phyloP scores from a whole-genome alignment of 1,140 invertebrate species.

The Psilanteris sp. region DNA sequence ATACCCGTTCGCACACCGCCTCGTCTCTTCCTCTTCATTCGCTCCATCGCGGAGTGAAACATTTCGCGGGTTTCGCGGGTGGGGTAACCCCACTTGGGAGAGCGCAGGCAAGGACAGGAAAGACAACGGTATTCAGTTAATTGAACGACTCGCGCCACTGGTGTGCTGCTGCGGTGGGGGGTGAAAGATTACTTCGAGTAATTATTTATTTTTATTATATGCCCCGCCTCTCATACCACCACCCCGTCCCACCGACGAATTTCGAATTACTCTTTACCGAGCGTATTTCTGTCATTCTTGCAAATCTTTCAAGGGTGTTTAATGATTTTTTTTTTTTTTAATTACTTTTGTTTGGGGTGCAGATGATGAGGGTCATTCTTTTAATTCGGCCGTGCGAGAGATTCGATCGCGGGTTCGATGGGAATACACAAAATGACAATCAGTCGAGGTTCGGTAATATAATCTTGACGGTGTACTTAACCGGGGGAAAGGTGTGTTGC shows the following conservation, averaged over 20 bases:
- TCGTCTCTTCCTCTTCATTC: constrained; percentile 51
- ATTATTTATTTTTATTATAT: constrained; percentile 80
- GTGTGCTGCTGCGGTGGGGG: constrained; percentile 54
- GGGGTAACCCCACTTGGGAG: constrained; percentile 58
- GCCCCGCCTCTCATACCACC: constrained; percentile 67
- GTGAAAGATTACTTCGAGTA: constrained; percentile 75
- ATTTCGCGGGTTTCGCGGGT: constrained; percentile 76
- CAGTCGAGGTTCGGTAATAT: no score
- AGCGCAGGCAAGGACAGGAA: constrained; percentile 64
- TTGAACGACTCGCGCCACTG: constrained; percentile 77
- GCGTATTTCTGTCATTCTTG: constrained; percentile 49
- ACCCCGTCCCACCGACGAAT: constrained; percentile 10
- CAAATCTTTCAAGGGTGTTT: constrained; percentile 33
- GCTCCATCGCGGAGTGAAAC: constrained; percentile 73
- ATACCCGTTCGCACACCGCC: constrained; percentile 29
- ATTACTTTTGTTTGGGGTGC: no score
- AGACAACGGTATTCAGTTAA: constrained; percentile 79
- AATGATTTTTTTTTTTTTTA: constrained; percentile 29
- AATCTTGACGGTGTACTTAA: no score
- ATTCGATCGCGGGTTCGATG: no score
- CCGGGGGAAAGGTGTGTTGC: no score
- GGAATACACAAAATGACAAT: no score
- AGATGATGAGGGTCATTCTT: no score
- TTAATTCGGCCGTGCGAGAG: no score
- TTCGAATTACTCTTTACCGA: constrained; percentile 33